phyloP scores from a whole-genome alignment of 1,140 invertebrate genomes.

The Limonius californicus region DNA sequence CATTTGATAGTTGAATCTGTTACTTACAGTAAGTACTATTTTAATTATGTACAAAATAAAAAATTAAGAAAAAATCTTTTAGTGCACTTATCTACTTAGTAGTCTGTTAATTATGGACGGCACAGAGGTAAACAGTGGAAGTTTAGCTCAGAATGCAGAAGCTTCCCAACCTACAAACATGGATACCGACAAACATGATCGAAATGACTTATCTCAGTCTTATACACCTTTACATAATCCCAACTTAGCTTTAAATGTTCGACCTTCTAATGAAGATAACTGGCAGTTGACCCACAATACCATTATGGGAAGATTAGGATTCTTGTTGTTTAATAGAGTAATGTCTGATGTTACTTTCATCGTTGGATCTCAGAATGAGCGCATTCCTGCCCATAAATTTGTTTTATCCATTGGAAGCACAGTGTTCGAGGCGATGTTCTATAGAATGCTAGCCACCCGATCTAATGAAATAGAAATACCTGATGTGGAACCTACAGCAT shows the following conservation, averaged over 20 bases:
- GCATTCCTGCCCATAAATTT: constrained; percentile 83
- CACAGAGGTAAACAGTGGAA: too few relatives aligned
- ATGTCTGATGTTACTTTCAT: constrained; percentile 77
- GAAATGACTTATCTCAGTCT: too few relatives aligned
- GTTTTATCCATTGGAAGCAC: constrained; percentile 77
- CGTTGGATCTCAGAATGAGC: constrained; percentile 67
- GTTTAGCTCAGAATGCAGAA: too few relatives aligned
- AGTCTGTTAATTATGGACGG: too few relatives aligned
- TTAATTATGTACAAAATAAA: too few relatives aligned
- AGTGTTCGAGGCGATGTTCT: constrained; percentile 88
- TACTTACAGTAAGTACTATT: too few relatives aligned
- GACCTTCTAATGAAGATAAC: constrained; percentile 48
- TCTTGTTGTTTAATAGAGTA: constrained; percentile 78
- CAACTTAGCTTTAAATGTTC: background rate
- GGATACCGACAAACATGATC: too few relatives aligned
- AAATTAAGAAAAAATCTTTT: too few relatives aligned
- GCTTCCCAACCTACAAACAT: too few relatives aligned
- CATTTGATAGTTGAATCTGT: too few relatives aligned
- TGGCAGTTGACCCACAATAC: constrained; percentile 69
- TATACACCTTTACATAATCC: too few relatives aligned
- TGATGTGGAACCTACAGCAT: constrained; percentile 79
- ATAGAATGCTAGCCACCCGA: constrained; percentile 64
- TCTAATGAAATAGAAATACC: constrained; percentile 75
- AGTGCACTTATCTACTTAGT: too few relatives aligned
- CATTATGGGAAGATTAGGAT: constrained; percentile 72